Evolutionary conservation across 2,113 vertebrate species (phyloP).

Genomic region (Hystrix cristata): DNA sequence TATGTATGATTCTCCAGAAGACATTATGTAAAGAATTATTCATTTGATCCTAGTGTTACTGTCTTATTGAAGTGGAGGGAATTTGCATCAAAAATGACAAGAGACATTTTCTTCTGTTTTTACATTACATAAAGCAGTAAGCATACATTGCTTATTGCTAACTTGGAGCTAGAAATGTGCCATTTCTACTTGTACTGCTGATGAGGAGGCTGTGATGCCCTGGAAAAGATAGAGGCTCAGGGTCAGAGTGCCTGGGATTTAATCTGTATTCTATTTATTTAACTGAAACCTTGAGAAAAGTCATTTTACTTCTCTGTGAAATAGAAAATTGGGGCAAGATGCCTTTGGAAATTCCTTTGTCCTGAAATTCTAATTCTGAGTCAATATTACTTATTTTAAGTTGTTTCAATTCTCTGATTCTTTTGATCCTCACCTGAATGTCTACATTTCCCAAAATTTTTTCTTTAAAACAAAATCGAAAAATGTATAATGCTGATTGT

Average conservation of each 20-base stretch:
- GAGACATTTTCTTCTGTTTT: constrained; percentile 16
- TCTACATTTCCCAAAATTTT: not conserved
- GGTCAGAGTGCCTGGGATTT: not conserved
- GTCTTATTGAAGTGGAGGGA: not conserved
- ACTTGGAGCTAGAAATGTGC: not conserved
- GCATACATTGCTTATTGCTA: not conserved
- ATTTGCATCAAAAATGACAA: constrained; percentile 52
- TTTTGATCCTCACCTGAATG: not conserved
- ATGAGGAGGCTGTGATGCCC: not conserved
- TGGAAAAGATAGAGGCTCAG: constrained; percentile 30
- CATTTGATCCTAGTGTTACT: not conserved
- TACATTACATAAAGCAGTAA: constrained; percentile 20
- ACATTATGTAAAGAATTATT: not conserved
- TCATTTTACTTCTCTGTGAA: constrained; percentile 5
- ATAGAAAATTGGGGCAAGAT: constrained; percentile 14
- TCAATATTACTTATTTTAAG: constrained; percentile 16
- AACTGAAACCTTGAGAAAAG: not conserved
- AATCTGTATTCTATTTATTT: constrained; percentile 49
- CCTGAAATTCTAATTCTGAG: constrained; percentile 37
- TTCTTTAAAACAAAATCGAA: not conserved
- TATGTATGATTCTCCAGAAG: not conserved
- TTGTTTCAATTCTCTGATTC: not conserved
- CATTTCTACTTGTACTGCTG: not conserved
- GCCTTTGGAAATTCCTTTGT: constrained; percentile 11
- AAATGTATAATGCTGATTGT: not conserved